Evolutionary conservation across 2,888 invertebrate genomes (phyloP).

Genomic region (Pyralis farinalis): DNA sequence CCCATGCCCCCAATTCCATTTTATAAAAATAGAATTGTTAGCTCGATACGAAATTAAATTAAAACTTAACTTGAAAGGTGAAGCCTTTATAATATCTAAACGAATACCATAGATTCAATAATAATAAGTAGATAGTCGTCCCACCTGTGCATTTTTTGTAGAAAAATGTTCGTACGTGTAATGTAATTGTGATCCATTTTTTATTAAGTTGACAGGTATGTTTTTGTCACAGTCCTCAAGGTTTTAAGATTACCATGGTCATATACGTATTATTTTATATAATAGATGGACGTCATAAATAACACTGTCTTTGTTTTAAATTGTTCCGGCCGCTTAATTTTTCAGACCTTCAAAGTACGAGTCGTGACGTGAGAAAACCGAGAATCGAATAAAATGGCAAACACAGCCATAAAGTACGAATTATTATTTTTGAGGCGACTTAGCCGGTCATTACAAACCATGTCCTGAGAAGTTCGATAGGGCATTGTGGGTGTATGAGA

Average conservation of each 20-base stretch:
- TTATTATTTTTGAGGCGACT: not conserved
- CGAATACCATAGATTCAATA: too few species aligned
- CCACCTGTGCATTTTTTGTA: too few species aligned
- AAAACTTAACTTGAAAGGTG: too few species aligned
- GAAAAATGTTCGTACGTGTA: too few species aligned
- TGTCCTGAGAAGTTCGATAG: constrained; percentile 30
- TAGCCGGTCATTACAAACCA: not conserved
- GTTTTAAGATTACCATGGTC: constrained; percentile 11
- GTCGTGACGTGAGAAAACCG: too few species aligned
- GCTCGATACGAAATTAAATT: too few species aligned
- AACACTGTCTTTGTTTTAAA: constrained; percentile 3
- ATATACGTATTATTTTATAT: not conserved
- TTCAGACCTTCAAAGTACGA: constrained; percentile 3
- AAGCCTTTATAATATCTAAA: too few species aligned
- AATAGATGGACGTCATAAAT: constrained; percentile 13
- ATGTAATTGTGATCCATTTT: constrained; percentile 15
- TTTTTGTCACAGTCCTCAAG: constrained; percentile 16
- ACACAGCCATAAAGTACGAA: not conserved
- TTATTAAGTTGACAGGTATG: constrained; percentile 12
- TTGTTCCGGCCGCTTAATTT: not conserved
- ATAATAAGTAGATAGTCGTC: too few species aligned
- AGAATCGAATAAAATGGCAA: too few species aligned
- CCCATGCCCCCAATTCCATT: too few species aligned
- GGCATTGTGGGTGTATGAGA: constrained; percentile 54
- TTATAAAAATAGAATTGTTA: too few species aligned